phyloP scores from a whole-genome alignment of 2,113 vertebrate genomes.

The Mirza zaza region DNA sequence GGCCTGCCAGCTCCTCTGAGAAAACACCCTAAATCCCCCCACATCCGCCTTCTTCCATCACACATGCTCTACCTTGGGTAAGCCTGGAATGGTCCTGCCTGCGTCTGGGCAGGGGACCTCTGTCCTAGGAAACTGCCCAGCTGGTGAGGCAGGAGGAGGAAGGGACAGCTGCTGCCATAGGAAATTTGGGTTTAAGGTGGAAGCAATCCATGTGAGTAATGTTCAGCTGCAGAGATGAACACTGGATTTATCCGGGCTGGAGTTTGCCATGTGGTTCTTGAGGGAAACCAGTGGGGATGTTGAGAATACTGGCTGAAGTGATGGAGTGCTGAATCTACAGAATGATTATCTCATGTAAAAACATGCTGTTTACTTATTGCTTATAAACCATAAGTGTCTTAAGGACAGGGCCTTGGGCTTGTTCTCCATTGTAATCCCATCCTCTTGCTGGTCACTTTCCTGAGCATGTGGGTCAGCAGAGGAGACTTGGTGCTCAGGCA shows the following conservation, averaged over 20 bases:
- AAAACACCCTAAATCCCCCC: background rate
- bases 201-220: background rate
- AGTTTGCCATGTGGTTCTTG: background rate
- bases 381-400: background rate
- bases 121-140: background rate
- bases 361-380: background rate
- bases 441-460: rapidly evolving
- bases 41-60: rapidly evolving
- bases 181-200: too few species aligned
- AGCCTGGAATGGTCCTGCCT: background rate
- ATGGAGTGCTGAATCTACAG: background rate
- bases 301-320: background rate
- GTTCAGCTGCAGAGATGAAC: background rate
- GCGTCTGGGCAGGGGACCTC: background rate
- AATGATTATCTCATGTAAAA: background rate
- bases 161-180: too few species aligned
- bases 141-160: background rate
- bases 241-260: background rate
- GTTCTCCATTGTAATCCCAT: background rate
- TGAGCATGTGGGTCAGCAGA: background rate
- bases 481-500: background rate
- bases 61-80: background rate
- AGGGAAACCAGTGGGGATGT: background rate
- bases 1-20: background rate
- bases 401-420: background rate